phyloP scores from a whole-genome alignment of 2,113 vertebrate species.

The Saguinus midas region DNA sequence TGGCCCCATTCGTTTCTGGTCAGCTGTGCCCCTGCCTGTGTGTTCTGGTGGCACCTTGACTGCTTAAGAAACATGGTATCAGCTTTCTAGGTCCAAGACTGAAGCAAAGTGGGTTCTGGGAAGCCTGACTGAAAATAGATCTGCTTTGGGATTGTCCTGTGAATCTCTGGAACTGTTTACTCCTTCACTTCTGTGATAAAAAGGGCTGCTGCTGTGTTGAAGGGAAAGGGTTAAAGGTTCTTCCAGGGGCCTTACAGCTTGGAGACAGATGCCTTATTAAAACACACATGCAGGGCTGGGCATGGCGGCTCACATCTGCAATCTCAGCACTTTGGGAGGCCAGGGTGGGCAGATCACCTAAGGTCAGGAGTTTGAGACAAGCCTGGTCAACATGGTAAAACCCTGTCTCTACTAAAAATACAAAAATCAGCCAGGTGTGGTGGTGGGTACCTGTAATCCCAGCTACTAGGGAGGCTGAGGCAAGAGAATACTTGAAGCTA shows the following conservation, averaged over 20 bases:
- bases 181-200: background rate
- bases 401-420: background rate
- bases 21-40: background rate
- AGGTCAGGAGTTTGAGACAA: background rate
- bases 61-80: background rate
- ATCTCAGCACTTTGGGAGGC: background rate
- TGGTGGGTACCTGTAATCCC: background rate
- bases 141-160: background rate
- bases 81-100: background rate
- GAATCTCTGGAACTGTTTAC: background rate
- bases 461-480: background rate
- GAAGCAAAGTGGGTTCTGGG: background rate
- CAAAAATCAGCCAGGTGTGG: background rate
- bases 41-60: background rate
- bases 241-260: background rate
- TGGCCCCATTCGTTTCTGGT: background rate
- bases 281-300: background rate
- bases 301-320: background rate
- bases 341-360: background rate
- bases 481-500: background rate
- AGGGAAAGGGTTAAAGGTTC: background rate
- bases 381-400: background rate
- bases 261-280: background rate
- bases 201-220: background rate
- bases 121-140: background rate